Base-by-base conservation (phyloP, 2,113 vertebrate genomes). In the Pseudolaguvia tuberculata region DNA sequence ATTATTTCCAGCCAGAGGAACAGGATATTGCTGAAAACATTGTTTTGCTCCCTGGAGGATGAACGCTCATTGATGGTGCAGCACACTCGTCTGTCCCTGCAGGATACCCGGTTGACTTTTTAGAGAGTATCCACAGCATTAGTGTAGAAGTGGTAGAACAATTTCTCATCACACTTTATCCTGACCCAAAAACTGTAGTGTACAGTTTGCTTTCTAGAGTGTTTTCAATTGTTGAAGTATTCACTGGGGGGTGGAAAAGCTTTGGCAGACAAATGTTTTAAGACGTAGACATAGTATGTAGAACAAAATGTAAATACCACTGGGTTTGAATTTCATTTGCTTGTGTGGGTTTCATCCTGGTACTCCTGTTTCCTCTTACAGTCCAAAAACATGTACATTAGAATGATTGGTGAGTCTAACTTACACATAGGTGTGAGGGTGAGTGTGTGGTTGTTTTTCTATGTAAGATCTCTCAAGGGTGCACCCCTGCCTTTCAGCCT, bases 21-120 rank as follows among this genome's bases (percentile, higher is more conserved):
- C 50, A 76, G 82, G 79, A 76, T 88, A 90, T 85, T 80, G 83
- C 88, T 87, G 86, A 88, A 86, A 87, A 81, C 78, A 88, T 74
- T 88, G 89, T 88, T 71, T 86, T 83, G 87, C 78, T 88, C 81
- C 88, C 84, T 85, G 85, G 82, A 87, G 80, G 78, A 91, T 87
- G 87, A 89, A 87, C 87, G 85, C 82, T 86, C 85, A 79, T 85
- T 87, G 88, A 89, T 88, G 88, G 88, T 85, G 80, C 83, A 79
- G 79, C 78, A 79, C 82, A 79, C 84, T 89, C 89, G 85, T 88
- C 88, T 88, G 89, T 88, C 86, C 78, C 80, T 73, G 71, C 80
- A 81, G 81, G 79, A 90, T 89, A 87, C 50, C 81, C 82, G 83
- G 87, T 88, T 84, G 77, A 80, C 80, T 73, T 83, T 83, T 84